A percentile compares a stretch with the other conserved stretches of the same genome.
Evolutionary conservation across 2,888 invertebrate genomes (phyloP).

Genomic region (Uropetala carovei): DNA sequence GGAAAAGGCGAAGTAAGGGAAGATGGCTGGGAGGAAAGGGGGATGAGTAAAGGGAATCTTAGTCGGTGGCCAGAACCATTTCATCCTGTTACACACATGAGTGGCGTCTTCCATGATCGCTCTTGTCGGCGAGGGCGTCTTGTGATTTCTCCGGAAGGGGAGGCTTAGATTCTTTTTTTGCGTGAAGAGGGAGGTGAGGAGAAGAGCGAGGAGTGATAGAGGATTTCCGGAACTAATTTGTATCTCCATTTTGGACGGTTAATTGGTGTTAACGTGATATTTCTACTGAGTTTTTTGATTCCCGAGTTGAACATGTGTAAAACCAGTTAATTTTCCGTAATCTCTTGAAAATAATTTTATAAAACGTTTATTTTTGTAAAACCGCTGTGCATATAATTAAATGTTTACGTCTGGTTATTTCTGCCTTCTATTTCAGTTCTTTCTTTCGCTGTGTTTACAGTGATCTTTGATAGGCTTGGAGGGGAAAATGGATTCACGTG

Average conservation of each 20-base stretch:
- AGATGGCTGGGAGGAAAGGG: too few relatives aligned
- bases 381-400: background rate
- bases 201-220: background rate
- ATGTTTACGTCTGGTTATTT: background rate
- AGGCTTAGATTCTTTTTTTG: background rate
- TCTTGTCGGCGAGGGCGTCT: background rate
- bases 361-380: background rate
- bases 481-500: background rate
- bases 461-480: background rate
- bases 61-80: background rate
- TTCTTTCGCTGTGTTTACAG: background rate
- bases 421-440: background rate
- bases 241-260: background rate
- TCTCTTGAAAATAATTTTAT: background rate
- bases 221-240: slow-evolving; percentile 13
- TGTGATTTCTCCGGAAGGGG: background rate
- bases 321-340: background rate
- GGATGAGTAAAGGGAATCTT: background rate
- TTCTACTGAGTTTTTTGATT: background rate
- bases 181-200: background rate
- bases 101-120: background rate
- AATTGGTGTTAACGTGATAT: slow-evolving; percentile 18
- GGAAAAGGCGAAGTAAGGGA: background rate
- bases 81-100: slow-evolving; percentile 25
- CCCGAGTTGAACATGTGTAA: background rate